phyloP scores from a whole-genome alignment of 2,113 vertebrate genomes.

The Orientallactaga bullata region DNA sequence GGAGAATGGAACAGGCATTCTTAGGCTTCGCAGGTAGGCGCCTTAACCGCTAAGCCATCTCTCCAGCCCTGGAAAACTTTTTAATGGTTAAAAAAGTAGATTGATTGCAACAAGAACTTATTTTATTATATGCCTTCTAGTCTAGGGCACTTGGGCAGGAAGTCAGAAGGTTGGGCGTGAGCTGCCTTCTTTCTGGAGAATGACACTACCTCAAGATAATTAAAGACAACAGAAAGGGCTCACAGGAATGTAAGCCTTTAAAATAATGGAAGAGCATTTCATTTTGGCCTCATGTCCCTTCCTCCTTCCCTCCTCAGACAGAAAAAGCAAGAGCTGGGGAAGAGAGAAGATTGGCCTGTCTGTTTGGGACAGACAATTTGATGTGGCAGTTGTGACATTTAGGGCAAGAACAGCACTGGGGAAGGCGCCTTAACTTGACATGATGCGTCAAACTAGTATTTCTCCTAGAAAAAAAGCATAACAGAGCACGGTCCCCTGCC shows the following conservation, averaged over 20 bases:
- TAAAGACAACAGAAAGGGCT: background rate
- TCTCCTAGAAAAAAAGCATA: background rate
- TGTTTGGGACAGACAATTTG: background rate
- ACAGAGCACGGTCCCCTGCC: background rate
- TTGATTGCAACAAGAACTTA: background rate
- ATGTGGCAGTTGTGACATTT: conserved; percentile 30
- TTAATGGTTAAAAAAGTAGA: background rate
- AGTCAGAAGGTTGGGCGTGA: background rate
- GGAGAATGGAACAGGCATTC: too few species aligned
- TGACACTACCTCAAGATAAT: background rate
- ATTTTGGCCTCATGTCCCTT: background rate
- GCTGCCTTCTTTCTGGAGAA: background rate
- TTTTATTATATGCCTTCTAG: background rate
- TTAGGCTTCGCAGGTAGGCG: too few species aligned
- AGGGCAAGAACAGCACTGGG: background rate
- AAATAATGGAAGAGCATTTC: conserved; percentile 7
- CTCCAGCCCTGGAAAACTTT: too few species aligned
- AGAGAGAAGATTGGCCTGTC: background rate
- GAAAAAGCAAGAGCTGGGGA: background rate
- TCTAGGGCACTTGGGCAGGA: background rate
- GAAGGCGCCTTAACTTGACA: background rate
- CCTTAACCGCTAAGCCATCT: too few species aligned
- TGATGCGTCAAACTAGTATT: background rate
- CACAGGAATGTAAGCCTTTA: background rate
- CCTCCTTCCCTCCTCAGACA: background rate